Conservation (phyloP, 2,888 invertebrate genomes). For the Tanypteryx hageni region DNA sequence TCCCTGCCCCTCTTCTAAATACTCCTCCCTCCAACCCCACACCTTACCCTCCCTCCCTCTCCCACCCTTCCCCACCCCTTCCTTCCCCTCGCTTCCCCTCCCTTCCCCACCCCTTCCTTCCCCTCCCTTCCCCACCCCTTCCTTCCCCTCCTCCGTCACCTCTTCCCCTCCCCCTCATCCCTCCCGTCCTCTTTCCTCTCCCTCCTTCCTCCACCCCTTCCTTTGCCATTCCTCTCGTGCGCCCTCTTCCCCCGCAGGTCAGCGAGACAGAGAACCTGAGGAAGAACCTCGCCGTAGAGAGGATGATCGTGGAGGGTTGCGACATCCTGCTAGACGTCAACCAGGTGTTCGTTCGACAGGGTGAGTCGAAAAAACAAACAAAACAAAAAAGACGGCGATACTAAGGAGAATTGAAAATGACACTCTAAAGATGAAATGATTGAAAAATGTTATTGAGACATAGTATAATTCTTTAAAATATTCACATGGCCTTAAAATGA, state of each 20-base stretch:
- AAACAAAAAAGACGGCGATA: slow-evolving; percentile 23
- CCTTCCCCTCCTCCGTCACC: not conserved
- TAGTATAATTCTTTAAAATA: not conserved
- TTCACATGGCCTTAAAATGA: not conserved
- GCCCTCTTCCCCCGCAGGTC: slow-evolving; percentile 77
- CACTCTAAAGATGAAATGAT: not conserved
- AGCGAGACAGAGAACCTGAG: slow-evolving; percentile 95
- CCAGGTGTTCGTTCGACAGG: slow-evolving; percentile 95
- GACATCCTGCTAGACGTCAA: slow-evolving; percentile 94
- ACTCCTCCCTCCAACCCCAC: not conserved
- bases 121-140: not conserved
- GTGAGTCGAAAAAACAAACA: slow-evolving; percentile 74
- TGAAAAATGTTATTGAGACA: not conserved
- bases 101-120: not conserved
- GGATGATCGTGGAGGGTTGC: slow-evolving; percentile 96
- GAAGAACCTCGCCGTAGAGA: slow-evolving; percentile 93
- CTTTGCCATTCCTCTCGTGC: not conserved
- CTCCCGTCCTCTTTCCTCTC: not conserved
- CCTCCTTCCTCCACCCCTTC: not conserved
- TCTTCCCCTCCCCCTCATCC: not conserved
- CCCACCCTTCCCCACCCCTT: not conserved
- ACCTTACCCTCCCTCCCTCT: not conserved
- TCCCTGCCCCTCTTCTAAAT: not conserved
- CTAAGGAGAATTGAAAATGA: not conserved
- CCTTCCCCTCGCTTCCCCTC: not conserved